phyloP scores from a whole-genome alignment of 37 sponge, comb jelly and placozoan genomes.

The Geodia barretti region DNA sequence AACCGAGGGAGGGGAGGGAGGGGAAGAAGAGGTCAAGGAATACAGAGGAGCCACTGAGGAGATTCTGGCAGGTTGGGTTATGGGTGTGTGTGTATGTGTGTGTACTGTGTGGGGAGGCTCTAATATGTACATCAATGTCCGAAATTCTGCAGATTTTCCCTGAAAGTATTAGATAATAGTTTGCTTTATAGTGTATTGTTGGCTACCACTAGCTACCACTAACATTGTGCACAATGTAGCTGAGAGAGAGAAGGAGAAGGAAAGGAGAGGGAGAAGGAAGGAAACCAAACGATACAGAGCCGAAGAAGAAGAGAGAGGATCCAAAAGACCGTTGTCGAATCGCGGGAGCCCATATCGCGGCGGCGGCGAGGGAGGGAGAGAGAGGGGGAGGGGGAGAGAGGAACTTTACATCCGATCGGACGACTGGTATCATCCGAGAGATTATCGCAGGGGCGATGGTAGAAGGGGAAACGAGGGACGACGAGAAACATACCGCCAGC shows the following conservation, averaged over 20 bases:
- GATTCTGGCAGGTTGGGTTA: not conserved
- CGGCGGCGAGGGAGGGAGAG: slow-evolving; percentile 1
- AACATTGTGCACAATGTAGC: too few species aligned
- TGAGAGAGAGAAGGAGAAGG: not conserved
- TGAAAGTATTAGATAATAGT: too few species aligned
- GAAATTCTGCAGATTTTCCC: too few species aligned
- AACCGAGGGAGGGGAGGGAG: too few species aligned
- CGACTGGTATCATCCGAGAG: not conserved
- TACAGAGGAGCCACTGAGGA: not conserved
- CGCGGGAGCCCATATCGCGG: not conserved
- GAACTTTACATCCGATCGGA: not conserved
- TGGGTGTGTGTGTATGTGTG: too few species aligned
- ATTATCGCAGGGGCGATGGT: not conserved
- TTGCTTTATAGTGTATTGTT: too few species aligned
- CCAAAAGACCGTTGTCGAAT: not conserved
- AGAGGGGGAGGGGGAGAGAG: not conserved
- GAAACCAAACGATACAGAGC: not conserved
- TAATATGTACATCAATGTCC: too few species aligned
- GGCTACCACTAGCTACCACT: too few species aligned
- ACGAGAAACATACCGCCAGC: not conserved
- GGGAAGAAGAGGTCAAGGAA: not conserved
- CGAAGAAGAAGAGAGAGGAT: not conserved
- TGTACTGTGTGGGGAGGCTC: too few species aligned
- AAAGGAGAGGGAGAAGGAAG: not conserved
- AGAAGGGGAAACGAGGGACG: not conserved